These are phyloP conservation scores for Pterostichus niger DNA, from an alignment of 2,888 invertebrate genomes.

Conservation along the genomic window DNA sequence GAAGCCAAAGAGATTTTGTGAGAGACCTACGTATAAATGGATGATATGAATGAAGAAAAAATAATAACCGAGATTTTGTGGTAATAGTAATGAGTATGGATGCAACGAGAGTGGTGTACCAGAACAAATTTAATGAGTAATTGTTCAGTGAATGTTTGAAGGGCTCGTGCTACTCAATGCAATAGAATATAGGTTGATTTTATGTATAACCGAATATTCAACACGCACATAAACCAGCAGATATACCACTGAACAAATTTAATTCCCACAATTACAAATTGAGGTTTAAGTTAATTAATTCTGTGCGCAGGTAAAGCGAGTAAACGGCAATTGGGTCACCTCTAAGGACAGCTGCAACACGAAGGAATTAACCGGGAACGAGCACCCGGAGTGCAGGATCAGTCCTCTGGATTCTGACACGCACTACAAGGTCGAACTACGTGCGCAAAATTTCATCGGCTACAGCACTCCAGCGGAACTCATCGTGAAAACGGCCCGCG, in stretches of 20 bases:
- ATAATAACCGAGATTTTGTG: too few species aligned
- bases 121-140: too few species aligned
- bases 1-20: too few species aligned
- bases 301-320: slow-evolving; percentile 81
- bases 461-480: slow-evolving; percentile 88
- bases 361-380: slow-evolving; percentile 82
- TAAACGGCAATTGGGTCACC: slow-evolving; percentile 84
- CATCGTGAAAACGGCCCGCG: slow-evolving; percentile 91
- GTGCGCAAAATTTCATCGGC: slow-evolving; percentile 92
- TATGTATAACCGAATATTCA: too few species aligned
- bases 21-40: too few species aligned
- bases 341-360: slow-evolving; percentile 78
- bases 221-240: too few species aligned
- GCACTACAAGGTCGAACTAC: slow-evolving; percentile 89
- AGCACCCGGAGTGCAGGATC: slow-evolving; percentile 84
- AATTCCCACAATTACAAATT: slow-evolving; percentile 9
- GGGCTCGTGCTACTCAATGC: too few species aligned
- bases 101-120: too few species aligned
- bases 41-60: too few species aligned
- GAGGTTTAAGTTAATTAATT: slow-evolving; percentile 65
- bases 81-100: too few species aligned
- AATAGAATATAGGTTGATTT: too few species aligned
- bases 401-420: slow-evolving; percentile 87
- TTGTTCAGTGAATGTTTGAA: too few species aligned
- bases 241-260: background rate